Evolutionary conservation across 2,113 vertebrate species (phyloP), one percentile per base, ranked within the genome.

Genomic region (Clarias gariepinus): DNA sequence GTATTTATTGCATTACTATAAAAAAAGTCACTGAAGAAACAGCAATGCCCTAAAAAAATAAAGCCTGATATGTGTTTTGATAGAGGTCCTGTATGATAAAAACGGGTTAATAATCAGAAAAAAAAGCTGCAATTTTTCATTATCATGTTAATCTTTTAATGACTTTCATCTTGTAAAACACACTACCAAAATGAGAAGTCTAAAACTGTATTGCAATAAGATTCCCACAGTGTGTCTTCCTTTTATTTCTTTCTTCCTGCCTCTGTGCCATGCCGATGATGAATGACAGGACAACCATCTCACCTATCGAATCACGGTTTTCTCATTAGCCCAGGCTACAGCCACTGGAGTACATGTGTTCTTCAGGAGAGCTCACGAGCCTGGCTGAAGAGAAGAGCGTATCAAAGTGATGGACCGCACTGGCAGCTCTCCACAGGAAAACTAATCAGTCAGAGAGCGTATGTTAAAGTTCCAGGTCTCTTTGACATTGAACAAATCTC

Each of bases 371-470:
- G 30, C 47, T 57, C 81, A 16, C 36, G 30, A 47, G 82, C 82
- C 77, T 68, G 82, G 82, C 77, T 36, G 85, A 77, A 53, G 71
- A 85, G 69, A 87, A 77, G 85, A 79, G 80, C 28, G 80, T 61
- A 30, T 30, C 28, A 41, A 60, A 33, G 18, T 87, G 85, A 86
- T 86, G 33, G 69, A 84, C 47, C 71, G 28, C 68, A 53, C 61
- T 89, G 88, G 85, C 82, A 87, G 86, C 28, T 41, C 21, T 81
- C 88, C 85, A 87, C 53, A 16, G 61, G n/a, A 68, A 57, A 85
- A 89, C 83, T 79, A 76, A 87, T 87, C 86, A 89, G 73, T 66
- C 83, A 82, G 71, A 79, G 78, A 87, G 78, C 53, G n/a, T 82
- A 76, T 57, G 66, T 69, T 60, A 33, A 82, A 68, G 63, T 61